A percentile compares a stretch with the other conserved stretches of the same genome.
phyloP scores from a whole-genome alignment of 2,888 invertebrate genomes.

The Dusona sp. region DNA sequence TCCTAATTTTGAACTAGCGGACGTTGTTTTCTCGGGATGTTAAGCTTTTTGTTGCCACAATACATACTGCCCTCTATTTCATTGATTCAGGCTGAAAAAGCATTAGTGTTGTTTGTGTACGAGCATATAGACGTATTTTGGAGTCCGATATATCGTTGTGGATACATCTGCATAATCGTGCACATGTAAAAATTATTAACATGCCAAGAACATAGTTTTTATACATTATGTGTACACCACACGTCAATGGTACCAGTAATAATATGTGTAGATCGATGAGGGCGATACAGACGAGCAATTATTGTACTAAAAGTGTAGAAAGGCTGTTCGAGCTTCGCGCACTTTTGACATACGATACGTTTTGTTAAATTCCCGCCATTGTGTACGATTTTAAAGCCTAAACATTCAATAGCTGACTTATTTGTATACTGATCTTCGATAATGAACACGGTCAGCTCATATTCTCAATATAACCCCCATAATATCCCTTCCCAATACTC shows the following conservation, averaged over 20 bases:
- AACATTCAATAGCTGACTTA: slow-evolving; percentile 55
- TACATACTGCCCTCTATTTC: neutral
- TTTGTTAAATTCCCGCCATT: slow-evolving; percentile 29
- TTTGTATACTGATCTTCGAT: slow-evolving; percentile 60
- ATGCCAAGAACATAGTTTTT: slow-evolving; percentile 59
- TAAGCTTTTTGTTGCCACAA: neutral
- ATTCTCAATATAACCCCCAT: neutral
- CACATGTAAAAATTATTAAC: slow-evolving; percentile 42
- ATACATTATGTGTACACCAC: slow-evolving; percentile 31
- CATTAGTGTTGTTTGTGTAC: neutral
- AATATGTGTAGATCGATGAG: slow-evolving; percentile 6
- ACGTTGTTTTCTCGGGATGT: neutral
- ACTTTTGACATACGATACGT: slow-evolving; percentile 20
- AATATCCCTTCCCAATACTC: slow-evolving; percentile 16
- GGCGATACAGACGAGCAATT: slow-evolving; percentile 40
- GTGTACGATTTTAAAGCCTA: slow-evolving; percentile 5
- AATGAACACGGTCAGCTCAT: slow-evolving; percentile 52
- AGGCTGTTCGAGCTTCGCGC: slow-evolving; percentile 44
- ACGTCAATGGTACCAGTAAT: slow-evolving; percentile 2
- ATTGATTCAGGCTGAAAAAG: neutral
- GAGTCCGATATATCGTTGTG: neutral
- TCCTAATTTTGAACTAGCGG: neutral
- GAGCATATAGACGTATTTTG: neutral
- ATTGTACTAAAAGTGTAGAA: slow-evolving; percentile 53
- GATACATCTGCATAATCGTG: slow-evolving; percentile 40